These are phyloP conservation scores for Phyllotreta cruciferae DNA, from an alignment of 2,888 invertebrate species.

Conservation along the genomic window DNA sequence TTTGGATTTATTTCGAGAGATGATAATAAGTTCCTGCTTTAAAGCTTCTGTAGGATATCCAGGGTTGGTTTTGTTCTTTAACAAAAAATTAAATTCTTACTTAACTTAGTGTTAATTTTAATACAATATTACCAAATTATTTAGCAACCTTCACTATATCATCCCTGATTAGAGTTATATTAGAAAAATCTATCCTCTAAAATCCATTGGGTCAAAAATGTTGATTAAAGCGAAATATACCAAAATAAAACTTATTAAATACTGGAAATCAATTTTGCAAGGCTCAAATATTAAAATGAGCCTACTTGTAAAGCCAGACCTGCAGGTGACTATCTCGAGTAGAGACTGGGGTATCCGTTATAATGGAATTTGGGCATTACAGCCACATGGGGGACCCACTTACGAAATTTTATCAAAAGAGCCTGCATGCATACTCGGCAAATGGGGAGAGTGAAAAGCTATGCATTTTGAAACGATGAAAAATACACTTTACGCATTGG, in stretches of 20 bases:
- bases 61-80: conserved; percentile 10
- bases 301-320: conserved; percentile 7
- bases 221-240: no score
- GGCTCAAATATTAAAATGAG: not conserved
- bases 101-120: no score
- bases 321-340: conserved; percentile 40
- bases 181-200: no score
- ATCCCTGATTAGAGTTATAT: no score
- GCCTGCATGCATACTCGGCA: conserved; percentile 23
- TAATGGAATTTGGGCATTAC: conserved; percentile 54
- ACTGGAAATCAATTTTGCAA: not conserved
- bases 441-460: conserved; percentile 26
- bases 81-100: no score
- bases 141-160: no score
- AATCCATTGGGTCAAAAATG: no score
- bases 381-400: conserved; percentile 47
- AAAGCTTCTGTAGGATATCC: conserved; percentile 5
- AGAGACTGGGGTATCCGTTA: conserved; percentile 44
- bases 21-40: conserved; percentile 51
- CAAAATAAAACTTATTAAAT: not conserved
- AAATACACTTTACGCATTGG: conserved; percentile 29
- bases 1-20: conserved; percentile 54
- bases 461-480: conserved; percentile 32
- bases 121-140: no score
- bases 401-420: conserved; percentile 32